phyloP scores from a whole-genome alignment of 2,113 vertebrate genomes.

The Orthochromis indermauri region DNA sequence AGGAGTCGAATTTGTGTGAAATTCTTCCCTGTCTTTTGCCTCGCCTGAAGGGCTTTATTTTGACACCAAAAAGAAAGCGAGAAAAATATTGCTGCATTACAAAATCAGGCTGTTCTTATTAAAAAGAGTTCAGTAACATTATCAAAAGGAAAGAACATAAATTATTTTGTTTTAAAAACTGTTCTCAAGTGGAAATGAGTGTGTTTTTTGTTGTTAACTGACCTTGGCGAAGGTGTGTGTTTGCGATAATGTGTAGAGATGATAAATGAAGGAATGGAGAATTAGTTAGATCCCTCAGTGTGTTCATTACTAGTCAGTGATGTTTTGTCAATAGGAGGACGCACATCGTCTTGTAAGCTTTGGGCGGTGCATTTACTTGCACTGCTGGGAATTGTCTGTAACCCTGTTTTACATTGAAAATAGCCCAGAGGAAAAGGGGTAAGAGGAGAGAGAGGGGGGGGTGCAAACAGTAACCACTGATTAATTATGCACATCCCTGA shows the following conservation, averaged over 20 bases:
- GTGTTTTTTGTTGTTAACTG: not conserved
- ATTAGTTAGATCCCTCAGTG: conserved; percentile 29
- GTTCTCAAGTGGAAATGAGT: not conserved
- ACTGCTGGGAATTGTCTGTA: conserved; percentile 91
- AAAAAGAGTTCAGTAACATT: conserved; percentile 11
- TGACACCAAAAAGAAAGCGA: conserved; percentile 35
- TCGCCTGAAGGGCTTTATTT: conserved; percentile 54
- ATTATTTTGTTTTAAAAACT: not conserved
- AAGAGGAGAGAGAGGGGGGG: conserved; percentile 5
- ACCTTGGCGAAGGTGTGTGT: conserved; percentile 8
- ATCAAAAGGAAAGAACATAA: conserved; percentile 13
- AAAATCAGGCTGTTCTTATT: conserved; percentile 42
- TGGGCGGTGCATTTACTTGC: conserved; percentile 85
- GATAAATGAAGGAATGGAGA: conserved; percentile 42
- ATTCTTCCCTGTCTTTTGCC: conserved; percentile 5
- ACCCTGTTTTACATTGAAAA: conserved; percentile 92
- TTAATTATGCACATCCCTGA: conserved; percentile 89
- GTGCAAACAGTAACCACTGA: conserved; percentile 72
- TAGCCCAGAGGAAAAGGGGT: conserved; percentile 81
- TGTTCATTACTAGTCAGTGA: conserved; percentile 85
- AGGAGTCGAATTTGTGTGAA: conserved; percentile 33
- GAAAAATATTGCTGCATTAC: conserved; percentile 32
- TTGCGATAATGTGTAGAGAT: conserved; percentile 14
- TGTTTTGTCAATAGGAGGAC: conserved; percentile 88
- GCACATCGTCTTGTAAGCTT: conserved; percentile 90